A percentile compares a stretch with the other conserved stretches of the same genome.
These are phyloP conservation scores for Chamaedrilus cognettii DNA, from an alignment of 2,888 invertebrate genomes.

Conservation along the genomic window DNA sequence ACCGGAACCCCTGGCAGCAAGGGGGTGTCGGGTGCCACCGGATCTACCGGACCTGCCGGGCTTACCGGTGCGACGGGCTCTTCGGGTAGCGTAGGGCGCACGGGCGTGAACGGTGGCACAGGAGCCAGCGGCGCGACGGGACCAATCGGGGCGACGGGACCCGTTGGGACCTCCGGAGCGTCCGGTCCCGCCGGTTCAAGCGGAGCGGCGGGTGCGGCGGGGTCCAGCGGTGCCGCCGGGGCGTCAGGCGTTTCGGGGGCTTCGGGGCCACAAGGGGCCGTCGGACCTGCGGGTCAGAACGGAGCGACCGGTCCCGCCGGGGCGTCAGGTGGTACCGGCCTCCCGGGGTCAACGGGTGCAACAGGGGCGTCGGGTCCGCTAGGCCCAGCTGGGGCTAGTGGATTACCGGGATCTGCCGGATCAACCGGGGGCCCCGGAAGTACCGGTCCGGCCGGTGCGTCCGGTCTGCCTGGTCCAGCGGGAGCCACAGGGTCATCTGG, in stretches of 20 bases:
- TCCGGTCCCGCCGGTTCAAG: background rate
- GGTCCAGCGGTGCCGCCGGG: conserved; percentile 7
- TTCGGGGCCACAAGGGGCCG: conserved; percentile 7
- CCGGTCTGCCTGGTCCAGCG: too few species aligned
- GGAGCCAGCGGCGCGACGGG: conserved; percentile 28
- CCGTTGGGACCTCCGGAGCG: conserved; percentile 5
- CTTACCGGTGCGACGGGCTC: conserved; percentile 19
- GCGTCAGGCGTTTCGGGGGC: conserved; percentile 4
- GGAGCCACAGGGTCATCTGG: background rate
- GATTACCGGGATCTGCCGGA: conserved; percentile 2
- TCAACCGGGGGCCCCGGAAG: too few species aligned
- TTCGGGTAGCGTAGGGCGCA: conserved; percentile 13
- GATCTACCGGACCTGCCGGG: conserved; percentile 12
- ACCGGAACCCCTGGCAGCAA: conserved; percentile 20
- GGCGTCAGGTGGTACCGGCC: background rate
- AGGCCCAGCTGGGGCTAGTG: conserved; percentile 9
- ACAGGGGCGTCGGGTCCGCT: conserved; percentile 24
- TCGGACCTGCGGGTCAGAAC: background rate
- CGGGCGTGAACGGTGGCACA: conserved; percentile 27
- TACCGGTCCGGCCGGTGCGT: too few species aligned
- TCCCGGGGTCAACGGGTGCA: conserved; percentile 24
- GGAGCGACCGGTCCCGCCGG: background rate
- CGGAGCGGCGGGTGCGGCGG: conserved; percentile 9
- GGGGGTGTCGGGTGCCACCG: conserved; percentile 23
- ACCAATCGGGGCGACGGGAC: conserved; percentile 21